phyloP scores from a whole-genome alignment of 1,140 invertebrate species.

The Ditylenchus dipsaci region DNA sequence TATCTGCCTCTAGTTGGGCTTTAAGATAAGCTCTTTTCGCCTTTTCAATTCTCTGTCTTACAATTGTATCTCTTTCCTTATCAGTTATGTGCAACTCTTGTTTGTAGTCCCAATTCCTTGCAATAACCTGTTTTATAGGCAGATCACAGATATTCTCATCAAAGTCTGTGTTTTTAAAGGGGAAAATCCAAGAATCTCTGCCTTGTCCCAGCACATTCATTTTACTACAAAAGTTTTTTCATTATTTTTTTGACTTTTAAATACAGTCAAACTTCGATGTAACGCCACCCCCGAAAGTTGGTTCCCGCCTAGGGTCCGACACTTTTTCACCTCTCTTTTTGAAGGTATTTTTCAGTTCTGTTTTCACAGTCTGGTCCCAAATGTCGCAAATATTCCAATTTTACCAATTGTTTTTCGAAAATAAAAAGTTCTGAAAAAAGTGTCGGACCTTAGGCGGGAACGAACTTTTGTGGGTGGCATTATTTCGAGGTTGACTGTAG shows the following conservation, averaged over 20 bases:
- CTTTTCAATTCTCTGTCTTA: neutral
- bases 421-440: too few species aligned
- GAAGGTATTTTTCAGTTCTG: too few species aligned
- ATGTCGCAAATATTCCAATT: too few species aligned
- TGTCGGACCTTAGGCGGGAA: neutral
- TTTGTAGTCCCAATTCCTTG: neutral
- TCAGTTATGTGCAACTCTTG: neutral
- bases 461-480: too few species aligned
- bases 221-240: neutral
- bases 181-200: neutral
- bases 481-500: neutral
- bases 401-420: too few species aligned
- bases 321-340: too few species aligned
- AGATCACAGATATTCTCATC: neutral
- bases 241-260: too few species aligned
- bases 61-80: neutral
- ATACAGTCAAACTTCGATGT: too few species aligned
- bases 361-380: too few species aligned
- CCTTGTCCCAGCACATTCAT: neutral
- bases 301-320: too few species aligned
- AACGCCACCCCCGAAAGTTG: too few species aligned
- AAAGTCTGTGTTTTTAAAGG: neutral
- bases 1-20: neutral
- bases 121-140: neutral
- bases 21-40: neutral